Conservation (phyloP, 2,797 vertebrate species). For the Dermochelys coriacea region DNA sequence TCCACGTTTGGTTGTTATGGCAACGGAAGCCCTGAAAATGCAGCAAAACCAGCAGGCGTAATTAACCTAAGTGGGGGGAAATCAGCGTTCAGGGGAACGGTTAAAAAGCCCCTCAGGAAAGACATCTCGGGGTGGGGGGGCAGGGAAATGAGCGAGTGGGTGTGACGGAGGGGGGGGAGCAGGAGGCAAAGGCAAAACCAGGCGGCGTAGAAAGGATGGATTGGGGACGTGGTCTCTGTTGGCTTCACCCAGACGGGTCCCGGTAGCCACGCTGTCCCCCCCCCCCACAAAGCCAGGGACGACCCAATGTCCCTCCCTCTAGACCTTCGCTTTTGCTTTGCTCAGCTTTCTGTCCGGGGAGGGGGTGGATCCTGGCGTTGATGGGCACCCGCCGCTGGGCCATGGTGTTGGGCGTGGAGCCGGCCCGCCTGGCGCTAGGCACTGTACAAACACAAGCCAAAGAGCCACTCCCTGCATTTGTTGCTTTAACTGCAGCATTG, state of each 20-base stretch:
- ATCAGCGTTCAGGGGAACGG: conserved; percentile 18
- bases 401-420: neutral
- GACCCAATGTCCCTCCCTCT: too few species aligned
- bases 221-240: neutral
- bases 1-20: conserved; percentile 77
- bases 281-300: too few species aligned
- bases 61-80: conserved; percentile 40
- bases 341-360: too few species aligned
- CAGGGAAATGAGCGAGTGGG: neutral
- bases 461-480: neutral
- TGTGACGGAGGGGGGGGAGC: neutral
- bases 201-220: neutral
- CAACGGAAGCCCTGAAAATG: conserved; percentile 74
- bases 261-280: neutral
- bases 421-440: neutral
- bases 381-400: too few species aligned
- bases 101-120: neutral
- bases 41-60: conserved; percentile 75
- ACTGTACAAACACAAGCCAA: neutral
- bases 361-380: too few species aligned
- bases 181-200: neutral
- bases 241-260: neutral
- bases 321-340: too few species aligned
- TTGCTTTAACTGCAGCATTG: neutral
- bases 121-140: neutral